Conservation (phyloP, 2,888 invertebrate species). For the Tethea ocularis region DNA sequence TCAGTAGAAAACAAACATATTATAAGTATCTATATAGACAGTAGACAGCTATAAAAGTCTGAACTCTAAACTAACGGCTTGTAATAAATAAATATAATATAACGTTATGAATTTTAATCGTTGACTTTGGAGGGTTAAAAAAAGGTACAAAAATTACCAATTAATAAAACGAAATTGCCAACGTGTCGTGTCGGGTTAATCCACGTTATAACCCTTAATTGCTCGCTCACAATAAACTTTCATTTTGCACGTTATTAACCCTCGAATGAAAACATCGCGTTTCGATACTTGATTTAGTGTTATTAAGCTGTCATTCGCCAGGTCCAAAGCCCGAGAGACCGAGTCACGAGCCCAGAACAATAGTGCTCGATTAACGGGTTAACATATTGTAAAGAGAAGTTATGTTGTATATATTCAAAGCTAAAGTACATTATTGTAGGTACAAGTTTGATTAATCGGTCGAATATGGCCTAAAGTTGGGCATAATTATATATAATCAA, state of each 20-base stretch:
- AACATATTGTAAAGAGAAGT: slow-evolving; percentile 27
- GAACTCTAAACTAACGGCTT: no score
- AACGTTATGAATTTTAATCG: slow-evolving; percentile 6
- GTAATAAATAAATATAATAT: background rate
- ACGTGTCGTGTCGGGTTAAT: slow-evolving; percentile 21
- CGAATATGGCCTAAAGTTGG: no score
- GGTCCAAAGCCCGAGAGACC: slow-evolving; percentile 39
- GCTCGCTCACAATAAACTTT: slow-evolving; percentile 50
- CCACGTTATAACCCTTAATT: slow-evolving; percentile 26
- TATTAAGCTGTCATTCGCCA: slow-evolving; percentile 73
- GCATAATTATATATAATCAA: no score
- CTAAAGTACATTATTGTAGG: background rate
- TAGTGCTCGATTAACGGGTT: slow-evolving; percentile 55
- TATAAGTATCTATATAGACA: no score
- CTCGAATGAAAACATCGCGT: slow-evolving; percentile 52
- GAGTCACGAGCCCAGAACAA: slow-evolving; percentile 43
- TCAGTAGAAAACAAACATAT: no score
- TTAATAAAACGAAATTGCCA: slow-evolving; percentile 25
- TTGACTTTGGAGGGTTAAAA: background rate
- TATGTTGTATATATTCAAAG: slow-evolving; percentile 12
- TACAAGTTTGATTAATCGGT: background rate
- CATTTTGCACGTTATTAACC: slow-evolving; percentile 59
- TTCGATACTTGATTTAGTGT: slow-evolving; percentile 72
- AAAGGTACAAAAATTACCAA: slow-evolving; percentile 26
- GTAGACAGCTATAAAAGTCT: no score